Evolutionary conservation across 2,113 vertebrate genomes (phyloP).

Genomic region (Deroptyus accipitrinus): DNA sequence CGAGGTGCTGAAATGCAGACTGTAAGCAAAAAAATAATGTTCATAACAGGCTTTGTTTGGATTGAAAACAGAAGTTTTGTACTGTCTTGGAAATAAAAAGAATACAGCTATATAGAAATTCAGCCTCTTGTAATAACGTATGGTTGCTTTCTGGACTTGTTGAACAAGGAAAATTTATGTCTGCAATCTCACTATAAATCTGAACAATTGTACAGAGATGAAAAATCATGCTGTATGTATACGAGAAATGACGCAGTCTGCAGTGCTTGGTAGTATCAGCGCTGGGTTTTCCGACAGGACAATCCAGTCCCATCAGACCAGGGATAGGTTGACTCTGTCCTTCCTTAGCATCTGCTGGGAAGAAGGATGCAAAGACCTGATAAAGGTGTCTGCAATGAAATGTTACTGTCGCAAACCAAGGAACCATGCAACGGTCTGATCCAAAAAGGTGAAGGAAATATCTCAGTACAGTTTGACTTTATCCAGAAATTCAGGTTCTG

Average conservation of each 20-base stretch:
- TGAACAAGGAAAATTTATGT: neutral
- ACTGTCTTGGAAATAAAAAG: neutral
- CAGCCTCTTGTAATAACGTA: neutral
- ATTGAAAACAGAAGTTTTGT: neutral
- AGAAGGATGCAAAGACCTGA: fast-evolving
- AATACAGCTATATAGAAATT: neutral
- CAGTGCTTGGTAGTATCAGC: fast-evolving
- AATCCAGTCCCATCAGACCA: neutral
- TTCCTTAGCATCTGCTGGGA: fast-evolving
- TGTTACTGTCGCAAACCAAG: fast-evolving
- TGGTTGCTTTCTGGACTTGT: neutral
- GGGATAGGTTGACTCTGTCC: neutral
- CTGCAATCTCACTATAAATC: neutral
- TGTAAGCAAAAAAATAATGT: neutral
- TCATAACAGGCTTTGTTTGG: slow-evolving; percentile 3
- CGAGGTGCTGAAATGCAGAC: neutral
- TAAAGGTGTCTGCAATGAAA: fast-evolving
- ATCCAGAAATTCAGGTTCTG: neutral
- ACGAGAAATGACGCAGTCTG: neutral
- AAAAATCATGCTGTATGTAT: fast-evolving
- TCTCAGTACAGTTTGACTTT: neutral
- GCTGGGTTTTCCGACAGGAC: fast-evolving
- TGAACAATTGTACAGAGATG: neutral
- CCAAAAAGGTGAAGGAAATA: neutral
- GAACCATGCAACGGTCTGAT: fast-evolving